Conservation (phyloP, 1,140 invertebrate genomes). For the Brachionus rotundiformis region DNA sequence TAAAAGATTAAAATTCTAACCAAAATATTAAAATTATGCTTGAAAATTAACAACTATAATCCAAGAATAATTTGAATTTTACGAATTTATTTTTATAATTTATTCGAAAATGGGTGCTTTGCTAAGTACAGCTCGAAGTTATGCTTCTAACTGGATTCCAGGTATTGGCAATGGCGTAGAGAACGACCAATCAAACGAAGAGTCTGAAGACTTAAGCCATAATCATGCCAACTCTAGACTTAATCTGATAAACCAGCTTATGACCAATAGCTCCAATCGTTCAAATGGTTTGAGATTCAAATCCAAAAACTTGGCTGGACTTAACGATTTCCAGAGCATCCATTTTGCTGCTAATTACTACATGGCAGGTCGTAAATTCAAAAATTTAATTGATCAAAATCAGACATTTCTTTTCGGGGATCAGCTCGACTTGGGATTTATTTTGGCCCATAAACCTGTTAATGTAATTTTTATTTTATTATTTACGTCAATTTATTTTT, state of each 20-base stretch:
- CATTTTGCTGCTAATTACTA: constrained; percentile 30
- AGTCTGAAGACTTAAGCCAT: constrained; percentile 4
- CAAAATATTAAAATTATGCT: background rate
- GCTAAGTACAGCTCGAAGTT: constrained; percentile 3
- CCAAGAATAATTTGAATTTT: constrained; percentile 10
- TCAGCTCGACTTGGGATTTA: constrained; percentile 30
- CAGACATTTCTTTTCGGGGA: constrained; percentile 50
- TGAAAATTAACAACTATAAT: constrained; percentile 16
- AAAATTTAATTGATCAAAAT: constrained; percentile 45
- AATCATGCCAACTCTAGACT: constrained; percentile 34
- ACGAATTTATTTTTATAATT: constrained; percentile 21
- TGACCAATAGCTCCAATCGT: background rate
- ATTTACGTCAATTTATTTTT: background rate
- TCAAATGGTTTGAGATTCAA: background rate
- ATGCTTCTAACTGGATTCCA: background rate
- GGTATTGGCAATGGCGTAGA: background rate
- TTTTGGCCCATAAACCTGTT: constrained; percentile 12
- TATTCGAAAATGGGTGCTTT: constrained; percentile 23
- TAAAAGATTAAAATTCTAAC: constrained; percentile 1
- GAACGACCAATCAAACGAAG: background rate
- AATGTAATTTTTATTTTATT: constrained; percentile 23
- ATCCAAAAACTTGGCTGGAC: background rate
- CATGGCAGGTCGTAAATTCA: constrained; percentile 44
- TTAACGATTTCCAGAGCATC: constrained; percentile 27
- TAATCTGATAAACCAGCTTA: constrained; percentile 29